Percentiles rank a stretch among this genome's conserved stretches.
These are phyloP conservation scores for Ammodytes marinus DNA, from an alignment of 2,113 vertebrate species.

Conservation along the genomic window DNA sequence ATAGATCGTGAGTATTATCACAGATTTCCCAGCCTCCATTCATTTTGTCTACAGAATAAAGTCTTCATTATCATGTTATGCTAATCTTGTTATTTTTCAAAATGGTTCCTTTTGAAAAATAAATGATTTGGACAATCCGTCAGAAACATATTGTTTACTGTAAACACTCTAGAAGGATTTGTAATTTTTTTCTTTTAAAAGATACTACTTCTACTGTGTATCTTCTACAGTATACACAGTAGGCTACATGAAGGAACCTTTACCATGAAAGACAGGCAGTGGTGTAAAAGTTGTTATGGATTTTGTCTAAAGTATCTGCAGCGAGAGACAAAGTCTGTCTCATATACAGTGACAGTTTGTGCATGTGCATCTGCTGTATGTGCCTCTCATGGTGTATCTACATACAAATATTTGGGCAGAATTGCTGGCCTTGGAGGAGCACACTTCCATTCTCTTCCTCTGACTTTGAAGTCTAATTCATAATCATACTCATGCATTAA, in stretches of 20 bases:
- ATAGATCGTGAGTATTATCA: background rate
- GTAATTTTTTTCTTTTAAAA: constrained; percentile 40
- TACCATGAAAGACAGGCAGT: background rate
- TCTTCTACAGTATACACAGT: background rate
- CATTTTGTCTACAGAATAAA: constrained; percentile 52
- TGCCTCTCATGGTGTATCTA: background rate
- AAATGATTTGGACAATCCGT: constrained; percentile 56
- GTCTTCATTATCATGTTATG: constrained; percentile 70
- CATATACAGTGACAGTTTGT: background rate
- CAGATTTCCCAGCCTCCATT: constrained; percentile 49
- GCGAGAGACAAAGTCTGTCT: constrained; percentile 5
- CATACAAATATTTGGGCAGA: constrained; percentile 51
- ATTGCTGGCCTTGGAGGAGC: constrained; percentile 59
- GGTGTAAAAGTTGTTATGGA: background rate
- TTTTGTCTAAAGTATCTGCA: constrained; percentile 3
- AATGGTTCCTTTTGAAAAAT: constrained; percentile 61
- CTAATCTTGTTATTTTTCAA: constrained; percentile 68
- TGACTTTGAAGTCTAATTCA: constrained; percentile 87
- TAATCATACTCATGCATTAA: constrained; percentile 88
- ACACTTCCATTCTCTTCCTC: constrained; percentile 77
- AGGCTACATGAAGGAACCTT: background rate
- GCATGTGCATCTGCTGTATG: background rate
- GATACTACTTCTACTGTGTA: background rate
- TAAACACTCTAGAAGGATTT: constrained; percentile 37
- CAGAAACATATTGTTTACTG: constrained; percentile 57